Evolutionary conservation across 1,140 invertebrate genomes (phyloP).

Genomic region (Dinoponera quadriceps): DNA sequence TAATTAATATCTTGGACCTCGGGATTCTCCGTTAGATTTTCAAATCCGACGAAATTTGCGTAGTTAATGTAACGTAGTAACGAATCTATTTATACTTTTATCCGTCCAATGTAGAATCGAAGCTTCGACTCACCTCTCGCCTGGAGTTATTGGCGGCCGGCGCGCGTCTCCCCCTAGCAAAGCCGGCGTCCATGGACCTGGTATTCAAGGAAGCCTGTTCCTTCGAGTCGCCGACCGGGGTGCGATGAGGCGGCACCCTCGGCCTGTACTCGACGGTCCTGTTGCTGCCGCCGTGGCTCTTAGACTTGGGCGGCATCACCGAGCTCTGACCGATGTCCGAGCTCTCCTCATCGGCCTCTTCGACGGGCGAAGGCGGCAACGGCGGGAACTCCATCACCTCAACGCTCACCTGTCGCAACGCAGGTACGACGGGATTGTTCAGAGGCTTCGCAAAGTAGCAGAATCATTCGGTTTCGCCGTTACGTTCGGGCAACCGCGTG

Average conservation of each 20-base stretch:
- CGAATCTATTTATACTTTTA: no score
- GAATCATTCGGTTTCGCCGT: no score
- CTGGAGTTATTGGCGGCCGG: slow-evolving; percentile 88
- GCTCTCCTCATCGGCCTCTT: slow-evolving; percentile 91
- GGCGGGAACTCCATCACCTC: slow-evolving; percentile 91
- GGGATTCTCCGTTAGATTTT: no score
- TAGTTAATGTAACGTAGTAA: no score
- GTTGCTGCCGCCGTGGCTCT: slow-evolving; percentile 72
- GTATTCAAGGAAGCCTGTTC: slow-evolving; percentile 89
- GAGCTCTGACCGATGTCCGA: slow-evolving; percentile 87
- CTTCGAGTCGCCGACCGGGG: slow-evolving; percentile 85
- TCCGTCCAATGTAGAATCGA: no score
- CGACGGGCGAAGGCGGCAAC: slow-evolving; percentile 91
- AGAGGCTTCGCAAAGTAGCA: no score
- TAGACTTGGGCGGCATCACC: slow-evolving; percentile 79
- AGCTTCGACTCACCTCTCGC: slow-evolving; percentile 87
- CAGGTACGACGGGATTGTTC: neutral
- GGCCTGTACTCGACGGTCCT: slow-evolving; percentile 85
- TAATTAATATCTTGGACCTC: no score
- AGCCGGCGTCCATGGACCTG: slow-evolving; percentile 92
- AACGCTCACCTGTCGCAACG: slow-evolving; percentile 84
- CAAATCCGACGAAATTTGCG: no score
- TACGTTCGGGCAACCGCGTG: no score
- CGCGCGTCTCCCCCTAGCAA: slow-evolving; percentile 88
- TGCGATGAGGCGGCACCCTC: slow-evolving; percentile 90